These are phyloP conservation scores for Phyllostomus discolor DNA, from an alignment of 2,113 vertebrate species.

Conservation along the genomic window DNA sequence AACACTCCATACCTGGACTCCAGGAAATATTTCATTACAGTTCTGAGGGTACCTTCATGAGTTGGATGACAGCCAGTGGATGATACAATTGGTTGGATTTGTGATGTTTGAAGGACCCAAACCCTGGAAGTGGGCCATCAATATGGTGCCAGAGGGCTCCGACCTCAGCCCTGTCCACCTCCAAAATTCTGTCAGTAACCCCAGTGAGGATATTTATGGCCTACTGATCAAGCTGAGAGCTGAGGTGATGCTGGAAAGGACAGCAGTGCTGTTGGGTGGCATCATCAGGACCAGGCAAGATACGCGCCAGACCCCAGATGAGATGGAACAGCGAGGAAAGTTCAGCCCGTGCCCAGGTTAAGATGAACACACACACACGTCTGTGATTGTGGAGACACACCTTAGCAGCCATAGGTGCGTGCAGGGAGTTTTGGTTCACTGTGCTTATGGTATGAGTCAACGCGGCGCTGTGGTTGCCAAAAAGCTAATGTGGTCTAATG, in stretches of 20 bases:
- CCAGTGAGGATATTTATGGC: neutral
- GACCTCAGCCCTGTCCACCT: slow-evolving; percentile 26
- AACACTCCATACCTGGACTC: neutral
- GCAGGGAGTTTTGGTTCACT: neutral
- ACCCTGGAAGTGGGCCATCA: neutral
- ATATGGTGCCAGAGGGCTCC: neutral
- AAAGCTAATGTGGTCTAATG: neutral
- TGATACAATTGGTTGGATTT: neutral
- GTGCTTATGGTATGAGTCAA: slow-evolving; percentile 31
- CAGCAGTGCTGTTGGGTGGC: neutral
- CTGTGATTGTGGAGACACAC: neutral
- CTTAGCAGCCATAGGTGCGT: neutral
- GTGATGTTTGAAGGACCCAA: neutral
- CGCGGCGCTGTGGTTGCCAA: neutral
- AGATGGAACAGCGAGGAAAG: neutral
- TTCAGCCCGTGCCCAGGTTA: neutral
- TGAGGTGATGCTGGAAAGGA: neutral
- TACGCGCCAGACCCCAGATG: neutral
- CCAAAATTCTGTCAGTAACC: slow-evolving; percentile 48
- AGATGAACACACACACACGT: neutral
- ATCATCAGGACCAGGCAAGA: neutral
- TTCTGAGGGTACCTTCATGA: neutral
- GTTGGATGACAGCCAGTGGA: neutral
- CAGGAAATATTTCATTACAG: neutral
- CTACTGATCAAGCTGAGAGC: neutral